Conservation (phyloP, 1,140 invertebrate genomes). For the Caenorhabditis tropicalis region DNA sequence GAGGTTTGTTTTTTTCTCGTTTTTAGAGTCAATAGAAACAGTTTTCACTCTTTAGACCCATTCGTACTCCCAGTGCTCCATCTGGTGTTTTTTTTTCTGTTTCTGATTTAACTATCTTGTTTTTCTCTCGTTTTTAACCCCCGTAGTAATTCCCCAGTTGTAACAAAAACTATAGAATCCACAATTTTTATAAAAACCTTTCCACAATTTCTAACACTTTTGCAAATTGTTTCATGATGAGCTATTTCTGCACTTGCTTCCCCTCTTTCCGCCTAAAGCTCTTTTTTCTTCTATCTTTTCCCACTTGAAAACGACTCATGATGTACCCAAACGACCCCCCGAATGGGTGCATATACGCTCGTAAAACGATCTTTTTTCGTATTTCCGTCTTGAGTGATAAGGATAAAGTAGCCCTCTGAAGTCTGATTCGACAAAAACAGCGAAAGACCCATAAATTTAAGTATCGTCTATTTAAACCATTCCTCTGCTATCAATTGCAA, state of each 20-base stretch:
- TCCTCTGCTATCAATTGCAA: neutral
- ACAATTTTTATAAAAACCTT: too few relatives aligned
- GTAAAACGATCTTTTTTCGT: conserved; percentile 7
- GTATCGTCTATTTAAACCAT: neutral
- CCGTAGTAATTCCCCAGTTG: too few relatives aligned
- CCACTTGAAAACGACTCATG: neutral
- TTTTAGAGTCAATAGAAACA: neutral
- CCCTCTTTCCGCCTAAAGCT: neutral
- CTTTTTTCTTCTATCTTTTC: neutral
- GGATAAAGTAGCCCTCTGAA: neutral
- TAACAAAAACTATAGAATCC: too few relatives aligned
- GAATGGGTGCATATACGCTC: neutral
- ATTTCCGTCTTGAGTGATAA: conserved; percentile 26
- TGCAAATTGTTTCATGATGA: neutral
- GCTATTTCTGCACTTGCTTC: neutral
- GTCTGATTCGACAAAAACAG: neutral
- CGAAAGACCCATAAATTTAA: neutral
- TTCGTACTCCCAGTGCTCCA: neutral
- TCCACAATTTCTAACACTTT: neutral
- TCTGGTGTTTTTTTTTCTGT: neutral
- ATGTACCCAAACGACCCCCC: neutral
- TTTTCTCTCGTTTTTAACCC: neutral
- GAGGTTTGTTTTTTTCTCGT: neutral
- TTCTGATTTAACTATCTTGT: neutral
- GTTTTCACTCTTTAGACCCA: neutral